phyloP scores from a whole-genome alignment of 2,797 vertebrate species.

The Oophaga sylvatica region DNA sequence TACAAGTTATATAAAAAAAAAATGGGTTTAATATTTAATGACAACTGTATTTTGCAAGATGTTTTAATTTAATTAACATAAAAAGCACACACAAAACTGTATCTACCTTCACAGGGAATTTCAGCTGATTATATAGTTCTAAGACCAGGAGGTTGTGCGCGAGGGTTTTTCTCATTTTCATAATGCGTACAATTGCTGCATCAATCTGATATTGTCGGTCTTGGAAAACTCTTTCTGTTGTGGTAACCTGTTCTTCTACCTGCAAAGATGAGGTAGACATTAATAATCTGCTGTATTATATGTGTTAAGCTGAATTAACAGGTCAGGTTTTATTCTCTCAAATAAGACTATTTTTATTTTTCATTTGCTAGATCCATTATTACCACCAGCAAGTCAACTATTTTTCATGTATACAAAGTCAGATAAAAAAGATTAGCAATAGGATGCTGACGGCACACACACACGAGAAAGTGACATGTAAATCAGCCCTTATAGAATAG shows the following conservation, averaged over 20 bases:
- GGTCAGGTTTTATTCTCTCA: no score
- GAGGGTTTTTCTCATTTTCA: constrained; percentile 96
- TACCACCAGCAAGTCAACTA: no score
- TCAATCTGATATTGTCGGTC: constrained; percentile 94
- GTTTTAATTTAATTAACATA: no score
- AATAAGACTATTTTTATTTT: no score
- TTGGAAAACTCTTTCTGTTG: constrained; percentile 92
- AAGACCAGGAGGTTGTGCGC: constrained; percentile 92
- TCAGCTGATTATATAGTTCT: constrained; percentile 92
- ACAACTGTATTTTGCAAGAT: no score
- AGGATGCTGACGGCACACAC: neutral
- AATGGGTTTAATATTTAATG: no score
- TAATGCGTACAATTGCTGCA: constrained; percentile 90
- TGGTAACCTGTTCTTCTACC: constrained; percentile 93
- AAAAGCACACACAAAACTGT: no score
- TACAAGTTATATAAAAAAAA: no score
- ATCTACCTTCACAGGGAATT: constrained; percentile 91
- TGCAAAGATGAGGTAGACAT: constrained; percentile 62
- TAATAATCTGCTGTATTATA: neutral
- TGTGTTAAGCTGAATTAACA: neutral
- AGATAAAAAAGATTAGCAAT: no score
- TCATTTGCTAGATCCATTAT: no score
- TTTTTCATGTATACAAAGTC: no score
- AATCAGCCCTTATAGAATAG: no score
- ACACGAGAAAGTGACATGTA: neutral